Conservation (phyloP, 2,113 vertebrate genomes). For the Pandion haliaetus region DNA sequence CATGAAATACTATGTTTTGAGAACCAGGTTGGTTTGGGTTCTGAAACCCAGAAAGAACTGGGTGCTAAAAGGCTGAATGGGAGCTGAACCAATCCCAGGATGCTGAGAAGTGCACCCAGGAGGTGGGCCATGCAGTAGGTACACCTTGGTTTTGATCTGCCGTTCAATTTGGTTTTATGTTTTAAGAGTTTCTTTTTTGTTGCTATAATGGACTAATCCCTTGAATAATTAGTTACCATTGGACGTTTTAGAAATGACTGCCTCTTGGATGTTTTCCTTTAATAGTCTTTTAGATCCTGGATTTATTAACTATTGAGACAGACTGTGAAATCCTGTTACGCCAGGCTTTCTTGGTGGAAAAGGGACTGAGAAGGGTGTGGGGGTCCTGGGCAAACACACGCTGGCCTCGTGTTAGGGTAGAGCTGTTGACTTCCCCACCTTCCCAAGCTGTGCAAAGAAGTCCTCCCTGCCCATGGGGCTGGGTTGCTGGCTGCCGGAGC, state of each 20-base stretch:
- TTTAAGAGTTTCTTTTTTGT: conserved; percentile 49
- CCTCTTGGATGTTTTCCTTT: conserved; percentile 40
- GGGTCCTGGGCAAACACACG: neutral
- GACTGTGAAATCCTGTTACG: conserved; percentile 36
- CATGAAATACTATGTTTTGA: neutral
- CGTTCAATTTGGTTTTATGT: neutral
- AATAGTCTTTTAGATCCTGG: conserved; percentile 39
- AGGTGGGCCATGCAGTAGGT: neutral
- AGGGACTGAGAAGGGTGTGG: neutral
- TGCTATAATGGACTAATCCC: conserved; percentile 16
- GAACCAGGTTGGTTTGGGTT: neutral
- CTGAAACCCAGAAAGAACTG: neutral
- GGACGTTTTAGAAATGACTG: conserved; percentile 23
- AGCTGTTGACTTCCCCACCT: neutral
- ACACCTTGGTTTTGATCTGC: conserved; percentile 45
- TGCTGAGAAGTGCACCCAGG: neutral
- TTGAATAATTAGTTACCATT: conserved; percentile 41
- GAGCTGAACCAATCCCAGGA: neutral
- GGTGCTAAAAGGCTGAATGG: neutral
- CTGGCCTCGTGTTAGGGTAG: neutral
- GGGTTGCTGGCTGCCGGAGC: neutral
- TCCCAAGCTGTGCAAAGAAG: neutral
- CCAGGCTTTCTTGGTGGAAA: neutral
- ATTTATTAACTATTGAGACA: conserved; percentile 53
- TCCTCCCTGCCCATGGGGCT: neutral